Evolutionary conservation across 2,888 invertebrate genomes (phyloP).

Genomic region (Caenorhabditis panamensis): DNA sequence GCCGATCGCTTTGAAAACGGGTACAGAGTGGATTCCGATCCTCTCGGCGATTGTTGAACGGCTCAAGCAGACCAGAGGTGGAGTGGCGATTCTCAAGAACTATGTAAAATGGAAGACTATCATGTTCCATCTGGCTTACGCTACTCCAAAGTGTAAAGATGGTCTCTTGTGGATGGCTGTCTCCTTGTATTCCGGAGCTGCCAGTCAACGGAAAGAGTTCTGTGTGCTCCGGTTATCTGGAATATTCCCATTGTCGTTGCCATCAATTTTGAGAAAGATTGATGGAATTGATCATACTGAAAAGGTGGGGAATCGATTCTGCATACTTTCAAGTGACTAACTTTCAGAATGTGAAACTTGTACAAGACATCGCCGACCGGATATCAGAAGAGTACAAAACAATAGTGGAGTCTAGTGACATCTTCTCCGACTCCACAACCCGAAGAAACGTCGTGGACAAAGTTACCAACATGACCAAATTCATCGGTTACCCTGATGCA

Average conservation of each 20-base stretch:
- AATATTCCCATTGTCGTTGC: constrained; percentile 64
- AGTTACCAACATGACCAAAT: constrained; percentile 58
- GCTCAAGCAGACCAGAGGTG: constrained; percentile 40
- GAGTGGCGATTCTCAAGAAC: constrained; percentile 61
- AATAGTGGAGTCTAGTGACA: constrained; percentile 30
- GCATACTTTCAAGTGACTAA: background rate
- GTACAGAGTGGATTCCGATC: constrained; percentile 61
- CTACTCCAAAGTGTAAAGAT: constrained; percentile 54
- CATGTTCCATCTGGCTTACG: constrained; percentile 65
- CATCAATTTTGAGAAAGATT: constrained; percentile 64
- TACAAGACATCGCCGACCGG: constrained; percentile 57
- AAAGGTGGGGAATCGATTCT: constrained; percentile 31
- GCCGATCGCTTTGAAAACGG: constrained; percentile 64
- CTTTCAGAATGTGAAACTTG: constrained; percentile 58
- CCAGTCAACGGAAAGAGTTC: constrained; percentile 66
- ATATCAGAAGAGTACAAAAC: constrained; percentile 48
- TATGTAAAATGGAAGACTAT: constrained; percentile 67
- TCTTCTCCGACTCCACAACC: constrained; percentile 55
- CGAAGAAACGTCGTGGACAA: constrained; percentile 58
- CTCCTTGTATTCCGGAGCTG: constrained; percentile 58
- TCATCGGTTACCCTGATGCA: constrained; percentile 62
- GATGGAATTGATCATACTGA: constrained; percentile 63
- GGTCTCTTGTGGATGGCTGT: constrained; percentile 55
- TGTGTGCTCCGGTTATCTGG: constrained; percentile 63
- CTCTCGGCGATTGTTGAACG: constrained; percentile 56